These are phyloP conservation scores for Saccostrea cuccullata DNA, from an alignment of 1,140 invertebrate species.

Conservation along the genomic window DNA sequence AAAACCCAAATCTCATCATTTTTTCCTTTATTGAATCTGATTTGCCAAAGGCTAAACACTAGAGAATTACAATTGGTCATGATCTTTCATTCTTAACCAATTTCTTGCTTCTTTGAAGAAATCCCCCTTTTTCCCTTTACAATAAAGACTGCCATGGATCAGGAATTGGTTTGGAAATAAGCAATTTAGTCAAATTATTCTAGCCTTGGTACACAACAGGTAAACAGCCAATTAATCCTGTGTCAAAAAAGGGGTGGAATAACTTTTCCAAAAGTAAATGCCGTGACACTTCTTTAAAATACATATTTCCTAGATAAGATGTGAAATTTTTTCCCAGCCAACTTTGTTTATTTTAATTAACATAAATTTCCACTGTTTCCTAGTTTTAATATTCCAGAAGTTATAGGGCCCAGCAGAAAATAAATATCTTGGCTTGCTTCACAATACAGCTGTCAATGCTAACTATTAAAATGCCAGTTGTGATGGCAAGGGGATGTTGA, in stretches of 20 bases:
- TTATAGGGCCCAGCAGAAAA: not conserved
- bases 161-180: slow-evolving; percentile 10
- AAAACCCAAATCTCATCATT: slow-evolving; percentile 38
- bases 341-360: slow-evolving; percentile 39
- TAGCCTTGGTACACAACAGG: slow-evolving; percentile 6
- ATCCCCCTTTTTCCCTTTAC: not conserved
- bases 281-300: slow-evolving; percentile 20
- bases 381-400: slow-evolving; percentile 11
- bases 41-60: slow-evolving; percentile 38
- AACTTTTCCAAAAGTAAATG: slow-evolving; percentile 22
- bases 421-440: slow-evolving; percentile 31
- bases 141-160: not conserved
- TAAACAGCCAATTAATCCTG: slow-evolving; percentile 17
- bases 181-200: not conserved
- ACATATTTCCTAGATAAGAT: not conserved
- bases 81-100: slow-evolving; percentile 36
- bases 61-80: slow-evolving; percentile 12
- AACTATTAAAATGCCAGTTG: slow-evolving; percentile 34
- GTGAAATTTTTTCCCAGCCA: not conserved
- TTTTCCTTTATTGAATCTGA: slow-evolving; percentile 39
- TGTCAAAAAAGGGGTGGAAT: slow-evolving; percentile 40
- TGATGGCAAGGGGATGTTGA: slow-evolving; percentile 36
- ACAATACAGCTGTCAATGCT: slow-evolving; percentile 26
- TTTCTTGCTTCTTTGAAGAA: slow-evolving; percentile 24
- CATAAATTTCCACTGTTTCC: slow-evolving; percentile 35